Conservation (phyloP, 2,113 vertebrate genomes). For the Dryoscopus gambensis region DNA sequence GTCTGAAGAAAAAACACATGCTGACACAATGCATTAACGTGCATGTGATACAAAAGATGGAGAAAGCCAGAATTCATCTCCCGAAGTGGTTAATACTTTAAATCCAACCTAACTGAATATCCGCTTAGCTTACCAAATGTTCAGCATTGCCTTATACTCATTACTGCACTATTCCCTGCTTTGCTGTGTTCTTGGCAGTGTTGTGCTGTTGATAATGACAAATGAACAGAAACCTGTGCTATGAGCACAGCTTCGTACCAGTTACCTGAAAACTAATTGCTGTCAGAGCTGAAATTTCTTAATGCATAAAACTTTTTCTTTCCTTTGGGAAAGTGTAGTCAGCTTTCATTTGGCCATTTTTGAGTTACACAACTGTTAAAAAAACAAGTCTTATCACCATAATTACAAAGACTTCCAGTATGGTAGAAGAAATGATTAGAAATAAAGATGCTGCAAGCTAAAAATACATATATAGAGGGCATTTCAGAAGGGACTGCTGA, state of each 20-base stretch:
- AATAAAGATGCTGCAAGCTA: not conserved
- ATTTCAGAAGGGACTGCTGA: not conserved
- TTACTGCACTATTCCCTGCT: not conserved
- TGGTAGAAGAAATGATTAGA: not conserved
- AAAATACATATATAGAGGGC: not conserved
- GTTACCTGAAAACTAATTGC: not conserved
- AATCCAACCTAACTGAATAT: not conserved
- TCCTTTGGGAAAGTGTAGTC: not conserved
- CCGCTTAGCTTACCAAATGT: slow-evolving; percentile 9
- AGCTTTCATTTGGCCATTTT: not conserved
- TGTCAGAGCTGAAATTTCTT: not conserved
- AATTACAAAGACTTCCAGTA: not conserved
- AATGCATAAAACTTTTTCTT: not conserved
- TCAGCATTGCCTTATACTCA: not conserved
- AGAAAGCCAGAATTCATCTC: not conserved
- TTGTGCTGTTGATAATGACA: not conserved
- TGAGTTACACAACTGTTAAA: not conserved
- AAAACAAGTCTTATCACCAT: not conserved
- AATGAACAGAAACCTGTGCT: not conserved
- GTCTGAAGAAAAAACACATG: not conserved
- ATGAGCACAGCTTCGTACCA: not conserved
- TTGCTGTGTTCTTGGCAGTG: not conserved
- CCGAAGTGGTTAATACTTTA: not conserved
- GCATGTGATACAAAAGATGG: not conserved
- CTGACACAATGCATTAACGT: not conserved